phyloP scores from a whole-genome alignment of 2,888 invertebrate genomes.

The Caenorhabditis virilis region DNA sequence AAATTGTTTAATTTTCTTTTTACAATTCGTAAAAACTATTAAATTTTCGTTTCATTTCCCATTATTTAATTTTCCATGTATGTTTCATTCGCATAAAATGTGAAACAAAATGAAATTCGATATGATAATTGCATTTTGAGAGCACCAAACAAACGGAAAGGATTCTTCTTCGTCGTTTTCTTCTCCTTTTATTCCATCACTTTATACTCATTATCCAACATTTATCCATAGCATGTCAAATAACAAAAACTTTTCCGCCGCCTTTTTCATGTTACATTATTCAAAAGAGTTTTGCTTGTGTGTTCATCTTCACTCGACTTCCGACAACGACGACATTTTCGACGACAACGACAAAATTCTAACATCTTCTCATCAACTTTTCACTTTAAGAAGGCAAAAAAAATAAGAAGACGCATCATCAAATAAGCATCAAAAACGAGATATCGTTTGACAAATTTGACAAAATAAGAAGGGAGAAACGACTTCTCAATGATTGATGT shows the following conservation, averaged over 20 bases:
- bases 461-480: not conserved
- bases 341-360: conserved; percentile 7
- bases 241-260: conserved; percentile 5
- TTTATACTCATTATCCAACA: conserved; percentile 40
- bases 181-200: conserved; percentile 8
- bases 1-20: too few species aligned
- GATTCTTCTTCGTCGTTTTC: conserved; percentile 13
- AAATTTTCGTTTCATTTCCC: too few species aligned
- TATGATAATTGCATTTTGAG: conserved; percentile 62
- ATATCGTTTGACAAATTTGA: too few species aligned
- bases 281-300: conserved; percentile 26
- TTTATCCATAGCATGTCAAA: conserved; percentile 41
- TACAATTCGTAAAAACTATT: too few species aligned
- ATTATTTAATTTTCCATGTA: not conserved
- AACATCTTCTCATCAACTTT: conserved; percentile 28
- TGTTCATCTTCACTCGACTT: conserved; percentile 17
- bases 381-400: too few species aligned
- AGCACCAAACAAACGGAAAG: too few species aligned
- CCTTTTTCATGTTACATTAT: conserved; percentile 33
- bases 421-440: not conserved
- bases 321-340: conserved; percentile 6
- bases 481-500: too few species aligned
- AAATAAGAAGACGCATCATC: not conserved
- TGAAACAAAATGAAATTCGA: conserved; percentile 48
- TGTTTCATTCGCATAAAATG: too few species aligned